Evolutionary conservation across 2,113 vertebrate species (phyloP).

Genomic region (Zosterops pallidus): DNA sequence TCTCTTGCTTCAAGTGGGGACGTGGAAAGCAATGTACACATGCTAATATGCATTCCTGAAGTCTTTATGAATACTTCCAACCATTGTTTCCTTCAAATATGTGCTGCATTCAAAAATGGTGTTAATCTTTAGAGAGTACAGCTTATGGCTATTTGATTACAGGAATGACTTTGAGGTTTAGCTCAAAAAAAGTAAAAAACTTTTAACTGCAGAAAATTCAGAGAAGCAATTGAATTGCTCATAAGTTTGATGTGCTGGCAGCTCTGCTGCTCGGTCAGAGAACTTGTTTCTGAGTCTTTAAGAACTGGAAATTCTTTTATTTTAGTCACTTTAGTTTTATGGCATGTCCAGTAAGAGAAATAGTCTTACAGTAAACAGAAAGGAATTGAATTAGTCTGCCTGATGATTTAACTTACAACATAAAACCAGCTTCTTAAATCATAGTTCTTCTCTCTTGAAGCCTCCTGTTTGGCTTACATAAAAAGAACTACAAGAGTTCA

Average conservation of each 20-base stretch:
- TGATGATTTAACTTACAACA: slow-evolving; percentile 33
- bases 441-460: background rate
- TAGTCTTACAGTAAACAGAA: slow-evolving; percentile 30
- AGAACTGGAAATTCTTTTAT: slow-evolving; percentile 28
- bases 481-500: background rate
- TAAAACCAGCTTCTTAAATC: slow-evolving; percentile 27
- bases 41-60: background rate
- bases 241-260: slow-evolving; percentile 45
- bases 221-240: slow-evolving; percentile 36
- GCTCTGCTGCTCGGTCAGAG: background rate
- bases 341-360: slow-evolving; percentile 28
- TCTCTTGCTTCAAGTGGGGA: background rate
- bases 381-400: slow-evolving; percentile 35
- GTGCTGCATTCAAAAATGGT: background rate
- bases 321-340: slow-evolving; percentile 49
- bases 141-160: slow-evolving; percentile 16
- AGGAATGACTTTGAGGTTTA: slow-evolving; percentile 36
- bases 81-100: background rate
- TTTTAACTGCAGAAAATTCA: slow-evolving; percentile 52
- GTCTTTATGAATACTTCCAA: background rate
- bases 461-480: background rate
- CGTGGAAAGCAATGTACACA: background rate
- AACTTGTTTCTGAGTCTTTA: slow-evolving; percentile 27
- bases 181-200: background rate
- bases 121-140: background rate